Evolutionary conservation across 2,797 vertebrate species (phyloP), one percentile per base, ranked within the genome.

Genomic region (Darevskia mixta): DNA sequence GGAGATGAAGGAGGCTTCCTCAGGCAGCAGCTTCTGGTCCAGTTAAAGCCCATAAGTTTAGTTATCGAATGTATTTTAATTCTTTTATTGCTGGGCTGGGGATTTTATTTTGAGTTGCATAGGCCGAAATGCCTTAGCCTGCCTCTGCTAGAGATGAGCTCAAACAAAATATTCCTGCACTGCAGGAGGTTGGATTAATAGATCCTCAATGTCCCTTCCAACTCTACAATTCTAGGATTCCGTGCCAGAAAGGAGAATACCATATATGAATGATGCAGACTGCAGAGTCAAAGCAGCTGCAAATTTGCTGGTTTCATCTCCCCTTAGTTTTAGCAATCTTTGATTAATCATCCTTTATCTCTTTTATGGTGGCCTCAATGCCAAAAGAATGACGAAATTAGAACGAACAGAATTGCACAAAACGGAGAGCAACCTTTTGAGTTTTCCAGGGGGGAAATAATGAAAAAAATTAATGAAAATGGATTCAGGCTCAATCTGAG

Each of bases 401-500:
- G 69, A 6, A 1, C 49, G 13, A 55, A 3, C 1, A 15, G 15
- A 55, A 55, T 55, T 55, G 49, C 49, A 55, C 49, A 55, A 55
- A 55, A 55, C 49, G 13, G 49, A 13, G 49, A 15, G 49, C 49
- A 55, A 55, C 13, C 13, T 55, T 55, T 55, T 55, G 49, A 55
- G 49, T 15, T 55, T 55, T 55, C 49, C 49, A 55, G 49, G 49
- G 13, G 49, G 3, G 15, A 15, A 55, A 55, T 4, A 15, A 4
- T 55, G 13, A 49, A 49, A 3, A 49, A 55, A 55, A 55, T 27
- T 78, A 55, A 58, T 45, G 9, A 79, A 82, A 66, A n/a, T 0
- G 1, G 0, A 0, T 18, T 38, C 3, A 0, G n/a, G 58, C 15
- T 20, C 35, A 78, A 79, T 27, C 32, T 13, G 35, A 35, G 8